Evolutionary conservation across 92 coral and sea anemone species (phyloP), one percentile per base, ranked within the genome.

Genomic region (Parazoanthus atlanticus): DNA sequence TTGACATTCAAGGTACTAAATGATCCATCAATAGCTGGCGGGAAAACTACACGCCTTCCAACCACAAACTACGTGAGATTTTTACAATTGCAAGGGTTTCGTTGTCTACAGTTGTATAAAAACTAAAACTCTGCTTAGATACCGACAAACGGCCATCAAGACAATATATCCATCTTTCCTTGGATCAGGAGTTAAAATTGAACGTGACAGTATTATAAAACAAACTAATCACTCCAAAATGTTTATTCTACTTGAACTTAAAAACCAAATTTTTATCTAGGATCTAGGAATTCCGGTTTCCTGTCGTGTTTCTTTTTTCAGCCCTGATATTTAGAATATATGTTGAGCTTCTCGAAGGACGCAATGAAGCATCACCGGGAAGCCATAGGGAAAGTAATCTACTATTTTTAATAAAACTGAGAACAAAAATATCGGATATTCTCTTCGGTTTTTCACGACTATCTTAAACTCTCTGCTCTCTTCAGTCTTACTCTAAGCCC

Each of bases 161-260:
- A 56, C 23, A 56, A 56, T 15, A 56, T n/a, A 46, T 56, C 3
- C 0, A 16, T 61, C 69, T 15, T 15, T 19, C 69, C n/a, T 61
- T 61, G 69, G 10, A 25, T 61, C 1, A 56, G 25, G 8, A 61
- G 69, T 21, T 61, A 61, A 61, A 61, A 3, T 11, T 61, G 69
- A 25, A 25, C 26, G 69, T 61, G 69, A 61, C 69, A 46, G 32
- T 69, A 83, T 49, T 1, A 30, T 66, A 41, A 70, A 84, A 69
- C 61, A 84, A 49, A 38, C 30, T 33, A 29, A 70, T 70, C 78
- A 29, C 87, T 84, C 67, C 25, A 71, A 84, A 54, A 74, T 72
- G 78, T 43, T 84, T 69, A 43, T 84, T 70, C 64, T 58, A 46
- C 78, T 84, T 70, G 86, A 66, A 28, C 65, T 69, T 28, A 49